Evolutionary conservation across 2,797 vertebrate species (phyloP).

Genomic region (Acipenser transmontanus): DNA sequence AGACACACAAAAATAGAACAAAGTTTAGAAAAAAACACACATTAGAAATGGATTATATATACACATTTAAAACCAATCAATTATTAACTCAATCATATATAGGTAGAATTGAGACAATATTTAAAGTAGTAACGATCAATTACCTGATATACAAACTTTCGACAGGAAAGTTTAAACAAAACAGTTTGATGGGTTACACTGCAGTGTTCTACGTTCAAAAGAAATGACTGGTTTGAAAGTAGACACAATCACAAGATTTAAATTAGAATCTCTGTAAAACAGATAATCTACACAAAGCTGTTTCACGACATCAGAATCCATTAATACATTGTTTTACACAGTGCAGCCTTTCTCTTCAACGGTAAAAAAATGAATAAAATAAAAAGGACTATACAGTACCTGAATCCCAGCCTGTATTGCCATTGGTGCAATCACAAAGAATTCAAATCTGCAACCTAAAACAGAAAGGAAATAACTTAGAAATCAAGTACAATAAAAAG

Average conservation of each 20-base stretch:
- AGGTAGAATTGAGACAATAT: neutral
- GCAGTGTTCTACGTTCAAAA: neutral
- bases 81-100: no score
- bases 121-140: neutral
- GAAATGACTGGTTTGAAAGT: neutral
- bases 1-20: neutral
- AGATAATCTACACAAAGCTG: slow-evolving; percentile 14
- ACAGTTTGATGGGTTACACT: neutral
- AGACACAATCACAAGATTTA: slow-evolving; percentile 30
- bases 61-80: no score
- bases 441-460: slow-evolving; percentile 61
- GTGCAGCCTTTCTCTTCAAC: no score
- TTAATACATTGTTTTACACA: neutral
- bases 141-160: neutral
- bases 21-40: neutral
- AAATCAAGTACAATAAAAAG: no score
- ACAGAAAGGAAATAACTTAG: slow-evolving; percentile 15
- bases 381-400: slow-evolving; percentile 38
- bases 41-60: no score
- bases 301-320: neutral
- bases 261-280: slow-evolving; percentile 32
- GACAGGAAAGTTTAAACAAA: neutral
- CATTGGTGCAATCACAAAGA: slow-evolving; percentile 41
- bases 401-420: slow-evolving; percentile 64
- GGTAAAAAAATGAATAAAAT: neutral